These are phyloP conservation scores for Australoheros facetus DNA, from an alignment of 2,797 vertebrate species.

Conservation along the genomic window DNA sequence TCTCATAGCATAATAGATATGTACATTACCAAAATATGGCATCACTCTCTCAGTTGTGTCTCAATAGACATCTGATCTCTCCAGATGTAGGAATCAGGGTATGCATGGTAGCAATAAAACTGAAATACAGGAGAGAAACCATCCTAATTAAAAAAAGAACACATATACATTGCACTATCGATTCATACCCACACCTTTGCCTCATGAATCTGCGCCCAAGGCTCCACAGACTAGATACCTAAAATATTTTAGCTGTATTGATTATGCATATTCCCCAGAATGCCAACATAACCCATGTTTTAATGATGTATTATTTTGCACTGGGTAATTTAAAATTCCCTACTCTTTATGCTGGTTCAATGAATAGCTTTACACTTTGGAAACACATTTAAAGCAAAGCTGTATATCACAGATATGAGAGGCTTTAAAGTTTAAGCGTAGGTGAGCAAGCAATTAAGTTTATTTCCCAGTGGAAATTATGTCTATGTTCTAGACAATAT, in stretches of 20 bases:
- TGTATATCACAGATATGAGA: not conserved
- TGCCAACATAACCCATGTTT: conserved; percentile 28
- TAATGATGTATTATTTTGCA: conserved; percentile 19
- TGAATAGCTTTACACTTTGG: conserved; percentile 5
- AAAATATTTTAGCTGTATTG: conserved; percentile 29
- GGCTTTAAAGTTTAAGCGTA: not conserved
- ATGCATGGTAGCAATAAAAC: not conserved
- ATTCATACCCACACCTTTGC: conserved; percentile 1
- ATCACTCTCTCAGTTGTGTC: not conserved
- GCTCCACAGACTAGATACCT: conserved; percentile 1
- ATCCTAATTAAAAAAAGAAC: not conserved
- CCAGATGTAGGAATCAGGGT: not conserved
- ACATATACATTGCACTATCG: not conserved
- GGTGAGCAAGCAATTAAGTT: not conserved
- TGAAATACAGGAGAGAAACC: not conserved
- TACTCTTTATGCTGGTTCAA: not conserved
- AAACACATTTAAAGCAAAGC: not conserved
- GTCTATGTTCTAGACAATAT: not conserved
- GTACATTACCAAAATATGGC: not conserved
- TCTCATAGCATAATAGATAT: not conserved
- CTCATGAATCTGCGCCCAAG: conserved; percentile 3
- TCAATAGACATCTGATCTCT: not conserved
- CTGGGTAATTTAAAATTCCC: conserved; percentile 21
- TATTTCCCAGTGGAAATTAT: not conserved
- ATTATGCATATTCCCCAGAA: conserved; percentile 46